A percentile compares a stretch with the other conserved stretches of the same genome.
phyloP scores from a whole-genome alignment of 2,888 invertebrate species.

The Hesperia comma region DNA sequence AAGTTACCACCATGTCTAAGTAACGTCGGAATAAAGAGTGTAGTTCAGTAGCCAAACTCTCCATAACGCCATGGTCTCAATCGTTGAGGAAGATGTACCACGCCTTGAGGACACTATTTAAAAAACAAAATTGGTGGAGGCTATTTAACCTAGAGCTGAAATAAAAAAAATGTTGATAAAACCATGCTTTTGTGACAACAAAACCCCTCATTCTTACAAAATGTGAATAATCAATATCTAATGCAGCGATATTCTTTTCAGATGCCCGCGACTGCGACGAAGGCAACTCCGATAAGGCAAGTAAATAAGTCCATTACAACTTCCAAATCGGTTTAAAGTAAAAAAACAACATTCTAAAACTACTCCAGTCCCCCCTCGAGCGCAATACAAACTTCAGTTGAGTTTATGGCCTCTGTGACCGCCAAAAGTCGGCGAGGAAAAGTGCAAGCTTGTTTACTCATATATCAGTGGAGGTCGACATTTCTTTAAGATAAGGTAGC shows the following conservation, averaged over 20 bases:
- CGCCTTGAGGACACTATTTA: too few relatives aligned
- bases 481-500: slow-evolving; percentile 78
- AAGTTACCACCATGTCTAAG: too few relatives aligned
- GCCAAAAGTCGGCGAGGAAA: slow-evolving; percentile 75
- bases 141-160: too few relatives aligned
- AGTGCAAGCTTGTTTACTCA: slow-evolving; percentile 82
- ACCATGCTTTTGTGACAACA: too few relatives aligned
- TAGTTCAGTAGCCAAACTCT: too few relatives aligned
- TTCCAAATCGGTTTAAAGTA: slow-evolving; percentile 46
- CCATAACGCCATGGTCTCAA: too few relatives aligned
- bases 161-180: too few relatives aligned
- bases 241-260: slow-evolving; percentile 59
- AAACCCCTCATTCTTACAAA: too few relatives aligned
- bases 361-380: slow-evolving; percentile 61
- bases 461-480: slow-evolving; percentile 75
- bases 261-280: slow-evolving; percentile 72
- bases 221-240: slow-evolving; percentile 5
- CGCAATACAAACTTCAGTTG: slow-evolving; percentile 73
- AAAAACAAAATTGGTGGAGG: too few relatives aligned
- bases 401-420: slow-evolving; percentile 77
- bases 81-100: too few relatives aligned
- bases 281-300: slow-evolving; percentile 67
- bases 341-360: slow-evolving; percentile 61
- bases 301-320: slow-evolving; percentile 55
- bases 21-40: too few relatives aligned